A percentile compares a stretch with the other conserved stretches of the same genome.
phyloP scores from a whole-genome alignment of 2,113 vertebrate species.

The Gopherus evgoodei region DNA sequence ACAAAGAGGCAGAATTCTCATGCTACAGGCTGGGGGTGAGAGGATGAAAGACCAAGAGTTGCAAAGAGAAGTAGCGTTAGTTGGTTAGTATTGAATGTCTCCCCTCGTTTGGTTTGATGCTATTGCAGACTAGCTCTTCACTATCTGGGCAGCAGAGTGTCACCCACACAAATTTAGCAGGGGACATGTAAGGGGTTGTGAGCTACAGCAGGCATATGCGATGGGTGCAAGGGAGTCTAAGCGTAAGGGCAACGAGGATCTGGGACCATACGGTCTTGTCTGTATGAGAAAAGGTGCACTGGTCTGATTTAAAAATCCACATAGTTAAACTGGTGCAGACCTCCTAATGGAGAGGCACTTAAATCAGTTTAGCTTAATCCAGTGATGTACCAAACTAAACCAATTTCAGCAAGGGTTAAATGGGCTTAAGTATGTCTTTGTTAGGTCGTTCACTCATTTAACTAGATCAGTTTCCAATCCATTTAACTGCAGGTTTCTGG shows the following conservation, averaged over 20 bases:
- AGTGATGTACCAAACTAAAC: neutral
- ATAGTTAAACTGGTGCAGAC: neutral
- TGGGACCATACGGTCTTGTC: neutral
- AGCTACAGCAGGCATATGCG: neutral
- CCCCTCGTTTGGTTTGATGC: neutral
- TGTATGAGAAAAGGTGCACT: neutral
- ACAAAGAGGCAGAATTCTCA: neutral
- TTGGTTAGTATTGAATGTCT: neutral
- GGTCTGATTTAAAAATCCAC: neutral
- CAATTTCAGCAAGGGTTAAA: neutral
- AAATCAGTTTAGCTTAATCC: neutral
- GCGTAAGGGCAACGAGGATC: neutral
- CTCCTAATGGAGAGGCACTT: neutral
- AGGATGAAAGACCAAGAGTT: constrained; percentile 1
- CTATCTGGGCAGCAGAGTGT: neutral
- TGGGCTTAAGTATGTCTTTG: neutral
- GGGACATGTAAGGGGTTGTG: neutral
- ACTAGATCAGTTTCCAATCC: neutral
- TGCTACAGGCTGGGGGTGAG: neutral
- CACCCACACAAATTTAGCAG: neutral
- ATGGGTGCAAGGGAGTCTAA: neutral
- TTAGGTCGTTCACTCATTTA: neutral
- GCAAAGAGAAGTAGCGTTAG: constrained; percentile 55
- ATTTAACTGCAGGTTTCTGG: neutral
- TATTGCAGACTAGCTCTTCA: neutral